phyloP scores from a whole-genome alignment of 2,113 vertebrate genomes.

The Cyanoderma ruficeps region DNA sequence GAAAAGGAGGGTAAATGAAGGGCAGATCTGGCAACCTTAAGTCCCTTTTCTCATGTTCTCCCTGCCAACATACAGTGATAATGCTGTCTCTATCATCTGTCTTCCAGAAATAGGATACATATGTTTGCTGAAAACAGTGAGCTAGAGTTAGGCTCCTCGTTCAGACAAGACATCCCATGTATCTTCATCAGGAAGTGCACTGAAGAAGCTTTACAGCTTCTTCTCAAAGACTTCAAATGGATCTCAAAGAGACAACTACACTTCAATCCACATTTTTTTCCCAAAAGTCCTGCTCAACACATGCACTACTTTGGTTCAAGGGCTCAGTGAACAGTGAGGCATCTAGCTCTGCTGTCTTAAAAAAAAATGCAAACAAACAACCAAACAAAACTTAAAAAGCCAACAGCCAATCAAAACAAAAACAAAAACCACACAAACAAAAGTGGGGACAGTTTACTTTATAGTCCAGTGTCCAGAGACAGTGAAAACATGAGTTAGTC shows the following conservation, averaged over 20 bases:
- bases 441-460: not conserved
- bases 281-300: not conserved
- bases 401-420: not conserved
- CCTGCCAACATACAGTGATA: not conserved
- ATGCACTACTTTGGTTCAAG: not conserved
- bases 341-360: not conserved
- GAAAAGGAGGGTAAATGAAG: not conserved
- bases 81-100: not conserved
- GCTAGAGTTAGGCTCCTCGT: not conserved
- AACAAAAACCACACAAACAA: rapidly evolving
- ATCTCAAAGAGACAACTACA: not conserved
- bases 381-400: rapidly evolving
- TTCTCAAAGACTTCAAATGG: not conserved
- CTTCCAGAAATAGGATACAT: not conserved
- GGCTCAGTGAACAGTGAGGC: not conserved
- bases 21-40: not conserved
- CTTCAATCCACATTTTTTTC: not conserved
- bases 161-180: not conserved
- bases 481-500: not conserved
- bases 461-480: not conserved
- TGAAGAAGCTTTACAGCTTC: not conserved
- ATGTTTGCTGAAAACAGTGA: not conserved
- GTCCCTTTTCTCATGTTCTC: not conserved
- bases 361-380: not conserved
- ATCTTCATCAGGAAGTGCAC: not conserved